Percentiles rank a stretch among this genome's conserved stretches.
Conservation (phyloP, 2,888 invertebrate genomes). For the Cryptus armator region DNA sequence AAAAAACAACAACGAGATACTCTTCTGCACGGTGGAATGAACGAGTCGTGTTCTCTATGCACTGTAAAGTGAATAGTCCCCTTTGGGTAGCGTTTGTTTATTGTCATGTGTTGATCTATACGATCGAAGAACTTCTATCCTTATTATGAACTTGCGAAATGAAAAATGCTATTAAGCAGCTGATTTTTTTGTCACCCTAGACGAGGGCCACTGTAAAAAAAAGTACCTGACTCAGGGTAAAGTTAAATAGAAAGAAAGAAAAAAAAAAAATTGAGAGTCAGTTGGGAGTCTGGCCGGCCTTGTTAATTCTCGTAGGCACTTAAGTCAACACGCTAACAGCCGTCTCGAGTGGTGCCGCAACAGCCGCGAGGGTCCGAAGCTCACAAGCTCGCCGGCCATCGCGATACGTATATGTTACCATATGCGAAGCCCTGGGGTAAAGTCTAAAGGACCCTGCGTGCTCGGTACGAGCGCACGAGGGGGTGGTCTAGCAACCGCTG, state of each 20-base stretch:
- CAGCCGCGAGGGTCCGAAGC: constrained; percentile 72
- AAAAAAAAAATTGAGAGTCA: constrained; percentile 55
- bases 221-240: constrained; percentile 69
- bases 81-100: neutral
- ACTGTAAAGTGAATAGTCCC: neutral
- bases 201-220: constrained; percentile 56
- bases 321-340: constrained; percentile 80
- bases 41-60: neutral
- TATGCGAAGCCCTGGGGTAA: constrained; percentile 44
- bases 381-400: constrained; percentile 57
- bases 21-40: neutral
- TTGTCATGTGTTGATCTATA: neutral
- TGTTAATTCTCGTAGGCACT: constrained; percentile 80
- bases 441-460: constrained; percentile 48
- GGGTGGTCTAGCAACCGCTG: constrained; percentile 7
- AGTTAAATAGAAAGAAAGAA: constrained; percentile 47
- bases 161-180: neutral
- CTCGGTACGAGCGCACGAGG: constrained; percentile 41
- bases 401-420: constrained; percentile 51
- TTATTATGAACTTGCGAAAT: neutral
- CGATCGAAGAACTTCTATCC: neutral
- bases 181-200: neutral
- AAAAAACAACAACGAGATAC: neutral
- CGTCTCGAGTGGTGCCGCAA: constrained; percentile 80
- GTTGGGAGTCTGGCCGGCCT: constrained; percentile 72